Base-by-base conservation (phyloP, 2,888 invertebrate species). In the Heliconius erato region DNA sequence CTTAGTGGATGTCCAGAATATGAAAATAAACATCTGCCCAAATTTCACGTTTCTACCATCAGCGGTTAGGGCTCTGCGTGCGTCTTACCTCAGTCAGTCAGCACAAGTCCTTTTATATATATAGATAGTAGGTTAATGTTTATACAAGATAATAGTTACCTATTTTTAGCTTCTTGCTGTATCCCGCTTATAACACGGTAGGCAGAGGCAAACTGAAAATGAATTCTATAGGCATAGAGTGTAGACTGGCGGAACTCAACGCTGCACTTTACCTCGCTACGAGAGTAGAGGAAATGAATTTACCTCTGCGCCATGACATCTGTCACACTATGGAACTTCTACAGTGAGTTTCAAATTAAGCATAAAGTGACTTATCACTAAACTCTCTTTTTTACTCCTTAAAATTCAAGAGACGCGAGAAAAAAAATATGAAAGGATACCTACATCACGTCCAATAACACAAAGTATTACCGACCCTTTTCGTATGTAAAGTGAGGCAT, bases 381-480 rank as follows among this genome's bases (percentile, higher is more conserved):
- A 59, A 23, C 59, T 12, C n/a, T 63, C n/a, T n/a, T 63, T 11
- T n/a, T 63, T 63, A 11, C 49, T 40, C 0, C 9, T 11, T 28
- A 54, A 49, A 49, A 19, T 54, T 11, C 3, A 19, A 26, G 16
- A 40, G 3, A 67, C 23, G 16, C 12, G 23, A 49, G 40, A 26
- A 76, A 72, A 40, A 77, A 78, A 67, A n/a, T 77, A 78, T 59
- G 23, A 23, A 32, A 35, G 6, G 23, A 76, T n/a, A 44, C 35
- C 14, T 14, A 35, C 63, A 63, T 82, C 74, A 78, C 71, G 81
- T 83, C 83, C 84, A 82, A 84, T 84, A 80, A 80, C 69, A 80
- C 54, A 76, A 76, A 76, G 77, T 74, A 80, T 78, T 72, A 74
- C 28, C 59, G 72, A 54, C 65, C 83, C 82, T 40, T 84, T 84